Conservation (phyloP, 2,797 vertebrate species). For the Peromyscus attwateri region DNA sequence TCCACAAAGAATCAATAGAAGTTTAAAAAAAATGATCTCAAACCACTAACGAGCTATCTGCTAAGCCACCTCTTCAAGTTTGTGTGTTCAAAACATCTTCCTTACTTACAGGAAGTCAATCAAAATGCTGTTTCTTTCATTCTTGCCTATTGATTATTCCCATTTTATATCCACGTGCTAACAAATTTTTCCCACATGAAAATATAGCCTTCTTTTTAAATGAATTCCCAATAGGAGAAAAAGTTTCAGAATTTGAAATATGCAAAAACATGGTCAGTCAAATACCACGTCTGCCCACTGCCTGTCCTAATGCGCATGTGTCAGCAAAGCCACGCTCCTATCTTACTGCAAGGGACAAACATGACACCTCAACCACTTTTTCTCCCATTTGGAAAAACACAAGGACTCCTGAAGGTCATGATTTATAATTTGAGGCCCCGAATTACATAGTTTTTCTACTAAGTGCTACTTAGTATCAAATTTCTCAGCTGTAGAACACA, state of each 20-base stretch:
- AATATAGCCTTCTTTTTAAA: conserved; percentile 30
- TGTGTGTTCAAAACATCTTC: background rate
- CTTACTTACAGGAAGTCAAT: background rate
- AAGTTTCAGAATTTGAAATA: conserved; percentile 53
- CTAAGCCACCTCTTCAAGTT: conserved; percentile 54
- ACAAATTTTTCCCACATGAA: conserved; percentile 29
- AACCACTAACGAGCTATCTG: background rate
- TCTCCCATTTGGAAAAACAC: background rate
- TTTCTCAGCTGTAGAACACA: conserved; percentile 30
- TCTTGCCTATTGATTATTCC: conserved; percentile 3
- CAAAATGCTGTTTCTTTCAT: conserved; percentile 21
- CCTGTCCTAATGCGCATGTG: background rate
- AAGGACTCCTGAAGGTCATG: conserved; percentile 50
- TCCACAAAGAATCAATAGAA: background rate
- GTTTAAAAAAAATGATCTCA: conserved; percentile 25
- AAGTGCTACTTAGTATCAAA: conserved; percentile 50
- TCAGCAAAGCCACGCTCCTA: background rate
- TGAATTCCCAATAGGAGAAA: conserved; percentile 3
- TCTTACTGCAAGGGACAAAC: background rate
- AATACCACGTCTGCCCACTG: background rate
- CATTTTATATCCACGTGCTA: background rate
- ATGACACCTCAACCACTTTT: conserved; percentile 14
- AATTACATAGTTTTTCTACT: conserved; percentile 55
- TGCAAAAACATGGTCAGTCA: background rate
- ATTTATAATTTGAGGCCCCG: conserved; percentile 50